Conservation (phyloP, 2,113 vertebrate genomes). For the Oreotrochilus melanogaster region DNA sequence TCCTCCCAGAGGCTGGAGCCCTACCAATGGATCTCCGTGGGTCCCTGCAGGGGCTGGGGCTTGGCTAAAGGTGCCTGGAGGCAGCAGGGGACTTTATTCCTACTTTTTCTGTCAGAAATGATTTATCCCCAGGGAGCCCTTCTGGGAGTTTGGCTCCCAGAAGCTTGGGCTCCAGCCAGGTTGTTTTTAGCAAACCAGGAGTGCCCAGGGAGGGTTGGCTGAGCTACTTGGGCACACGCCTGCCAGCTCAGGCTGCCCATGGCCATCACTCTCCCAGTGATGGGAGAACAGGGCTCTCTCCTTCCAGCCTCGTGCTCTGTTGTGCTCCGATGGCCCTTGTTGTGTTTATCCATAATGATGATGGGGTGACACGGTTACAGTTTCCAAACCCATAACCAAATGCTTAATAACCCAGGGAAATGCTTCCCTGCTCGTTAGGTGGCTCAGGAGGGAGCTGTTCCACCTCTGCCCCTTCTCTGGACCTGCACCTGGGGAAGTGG, state of each 20-base stretch:
- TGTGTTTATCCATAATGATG: neutral
- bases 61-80: neutral
- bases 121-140: neutral
- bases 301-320: neutral
- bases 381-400: slow-evolving; percentile 37
- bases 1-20: neutral
- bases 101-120: neutral
- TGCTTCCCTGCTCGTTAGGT: neutral
- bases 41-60: neutral
- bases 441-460: neutral
- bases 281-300: neutral
- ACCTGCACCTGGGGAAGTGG: neutral
- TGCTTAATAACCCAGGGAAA: slow-evolving; percentile 38
- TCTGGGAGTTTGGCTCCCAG: neutral
- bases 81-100: neutral
- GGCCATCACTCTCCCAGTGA: neutral
- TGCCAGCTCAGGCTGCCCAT: neutral
- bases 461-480: neutral
- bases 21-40: neutral
- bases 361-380: neutral
- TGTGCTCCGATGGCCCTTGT: neutral
- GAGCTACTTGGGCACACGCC: neutral
- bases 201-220: neutral
- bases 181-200: neutral
- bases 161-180: neutral